Evolutionary conservation across 2,888 invertebrate species (phyloP).

Genomic region (Boloria selene): DNA sequence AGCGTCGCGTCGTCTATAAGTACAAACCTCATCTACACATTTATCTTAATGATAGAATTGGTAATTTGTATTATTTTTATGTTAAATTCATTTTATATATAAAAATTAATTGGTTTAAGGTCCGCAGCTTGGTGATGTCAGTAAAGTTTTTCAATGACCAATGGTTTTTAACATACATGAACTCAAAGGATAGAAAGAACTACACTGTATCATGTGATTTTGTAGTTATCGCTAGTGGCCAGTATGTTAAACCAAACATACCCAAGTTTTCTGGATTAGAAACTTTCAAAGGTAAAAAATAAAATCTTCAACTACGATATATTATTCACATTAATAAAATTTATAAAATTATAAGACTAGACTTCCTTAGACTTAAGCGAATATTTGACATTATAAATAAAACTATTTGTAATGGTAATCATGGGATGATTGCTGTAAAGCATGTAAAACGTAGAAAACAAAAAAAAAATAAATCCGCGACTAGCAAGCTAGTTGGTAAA

Average conservation of each 20-base stretch:
- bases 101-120: conserved; percentile 57
- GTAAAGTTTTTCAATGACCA: conserved; percentile 62
- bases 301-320: neutral
- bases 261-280: conserved; percentile 62
- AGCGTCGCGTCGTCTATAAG: too few species aligned
- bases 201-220: conserved; percentile 81
- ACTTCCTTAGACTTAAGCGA: too few species aligned
- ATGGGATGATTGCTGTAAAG: too few species aligned
- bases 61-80: neutral
- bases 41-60: too few species aligned
- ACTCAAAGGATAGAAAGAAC: conserved; percentile 64
- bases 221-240: conserved; percentile 87
- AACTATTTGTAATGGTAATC: too few species aligned
- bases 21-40: too few species aligned
- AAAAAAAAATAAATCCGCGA: too few species aligned
- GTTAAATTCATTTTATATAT: neutral
- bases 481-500: too few species aligned
- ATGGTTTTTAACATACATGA: conserved; percentile 77
- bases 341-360: too few species aligned
- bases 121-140: conserved; percentile 70
- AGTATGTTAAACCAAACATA: conserved; percentile 60
- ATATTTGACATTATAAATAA: too few species aligned
- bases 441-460: too few species aligned
- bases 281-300: conserved; percentile 61
- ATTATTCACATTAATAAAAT: too few species aligned